A percentile compares a stretch with the other conserved stretches of the same genome.
Evolutionary conservation across 2,888 invertebrate genomes (phyloP).

Genomic region (Crossocerus cetratus): DNA sequence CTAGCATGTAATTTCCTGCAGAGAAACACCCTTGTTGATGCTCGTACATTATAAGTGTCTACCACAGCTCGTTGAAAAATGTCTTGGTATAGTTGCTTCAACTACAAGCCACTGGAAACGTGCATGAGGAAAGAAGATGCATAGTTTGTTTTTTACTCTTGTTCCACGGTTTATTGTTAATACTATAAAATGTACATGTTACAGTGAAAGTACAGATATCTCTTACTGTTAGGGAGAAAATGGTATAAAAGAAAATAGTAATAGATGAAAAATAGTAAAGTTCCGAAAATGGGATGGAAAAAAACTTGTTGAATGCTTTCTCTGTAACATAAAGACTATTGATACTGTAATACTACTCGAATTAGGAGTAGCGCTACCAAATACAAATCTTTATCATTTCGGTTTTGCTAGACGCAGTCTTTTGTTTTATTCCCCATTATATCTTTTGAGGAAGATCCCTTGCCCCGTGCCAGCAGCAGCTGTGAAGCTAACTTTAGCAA

Average conservation of each 20-base stretch:
- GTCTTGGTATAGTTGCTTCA: too few relatives aligned
- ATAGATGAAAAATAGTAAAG: neutral
- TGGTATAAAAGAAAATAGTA: too few relatives aligned
- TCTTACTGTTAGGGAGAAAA: neutral
- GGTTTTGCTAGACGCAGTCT: slow-evolving; percentile 39
- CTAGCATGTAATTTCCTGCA: too few relatives aligned
- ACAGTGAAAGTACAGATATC: slow-evolving; percentile 49
- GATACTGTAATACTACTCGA: slow-evolving; percentile 44
- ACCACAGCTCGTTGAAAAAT: too few relatives aligned
- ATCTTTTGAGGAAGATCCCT: slow-evolving; percentile 15
- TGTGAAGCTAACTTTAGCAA: neutral
- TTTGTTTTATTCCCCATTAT: slow-evolving; percentile 38
- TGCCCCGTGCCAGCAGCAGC: slow-evolving; percentile 3
- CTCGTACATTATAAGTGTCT: too few relatives aligned
- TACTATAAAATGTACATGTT: slow-evolving; percentile 59
- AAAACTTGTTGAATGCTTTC: slow-evolving; percentile 34
- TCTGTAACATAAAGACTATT: slow-evolving; percentile 53
- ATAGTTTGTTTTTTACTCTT: slow-evolving; percentile 5
- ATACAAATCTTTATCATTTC: slow-evolving; percentile 58
- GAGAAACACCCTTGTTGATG: too few relatives aligned
- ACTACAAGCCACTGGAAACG: slow-evolving; percentile 8
- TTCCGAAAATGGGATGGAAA: neutral
- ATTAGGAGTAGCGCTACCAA: slow-evolving; percentile 29
- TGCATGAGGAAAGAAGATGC: slow-evolving; percentile 5
- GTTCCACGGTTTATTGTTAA: slow-evolving; percentile 27